These are phyloP conservation scores for Megalopta genalis DNA, from an alignment of 1,140 invertebrate genomes.

Conservation along the genomic window DNA sequence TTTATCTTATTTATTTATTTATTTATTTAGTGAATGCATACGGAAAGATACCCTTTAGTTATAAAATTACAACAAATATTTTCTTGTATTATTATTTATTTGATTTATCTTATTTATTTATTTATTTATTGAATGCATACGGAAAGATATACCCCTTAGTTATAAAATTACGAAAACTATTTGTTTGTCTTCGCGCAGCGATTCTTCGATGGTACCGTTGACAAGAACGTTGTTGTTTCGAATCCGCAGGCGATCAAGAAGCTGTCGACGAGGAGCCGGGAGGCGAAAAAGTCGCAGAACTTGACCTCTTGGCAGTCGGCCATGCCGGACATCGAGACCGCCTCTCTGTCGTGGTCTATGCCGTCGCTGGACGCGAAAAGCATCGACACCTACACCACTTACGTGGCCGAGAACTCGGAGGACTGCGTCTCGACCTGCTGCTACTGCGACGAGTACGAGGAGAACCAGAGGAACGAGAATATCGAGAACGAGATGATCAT, in stretches of 20 bases:
- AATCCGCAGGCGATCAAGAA: slow-evolving; percentile 71
- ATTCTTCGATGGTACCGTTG: not conserved
- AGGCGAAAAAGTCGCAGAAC: slow-evolving; percentile 62
- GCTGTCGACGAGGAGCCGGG: slow-evolving; percentile 63
- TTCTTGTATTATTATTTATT: too few species aligned
- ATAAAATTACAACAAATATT: too few species aligned
- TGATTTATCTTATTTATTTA: too few species aligned
- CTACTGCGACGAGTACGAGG: slow-evolving; percentile 75
- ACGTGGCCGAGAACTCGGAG: slow-evolving; percentile 67
- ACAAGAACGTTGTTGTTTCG: slow-evolving; percentile 1
- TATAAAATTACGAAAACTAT: too few species aligned
- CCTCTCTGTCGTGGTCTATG: slow-evolving; percentile 73
- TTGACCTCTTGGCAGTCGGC: slow-evolving; percentile 59
- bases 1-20: too few species aligned
- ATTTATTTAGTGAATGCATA: too few species aligned
- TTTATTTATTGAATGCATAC: too few species aligned
- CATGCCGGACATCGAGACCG: slow-evolving; percentile 67
- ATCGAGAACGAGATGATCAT: slow-evolving; percentile 77
- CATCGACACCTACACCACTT: slow-evolving; percentile 75
- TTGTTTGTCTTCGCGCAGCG: too few species aligned
- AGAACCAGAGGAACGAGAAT: slow-evolving; percentile 77
- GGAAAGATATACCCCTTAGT: too few species aligned
- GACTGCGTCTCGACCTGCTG: slow-evolving; percentile 70
- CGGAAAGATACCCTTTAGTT: too few species aligned
- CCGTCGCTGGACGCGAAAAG: slow-evolving; percentile 74